Percentiles rank a stretch among this genome's conserved stretches.
Conservation (phyloP, 1,140 invertebrate genomes). For the Coelopa frigida region DNA sequence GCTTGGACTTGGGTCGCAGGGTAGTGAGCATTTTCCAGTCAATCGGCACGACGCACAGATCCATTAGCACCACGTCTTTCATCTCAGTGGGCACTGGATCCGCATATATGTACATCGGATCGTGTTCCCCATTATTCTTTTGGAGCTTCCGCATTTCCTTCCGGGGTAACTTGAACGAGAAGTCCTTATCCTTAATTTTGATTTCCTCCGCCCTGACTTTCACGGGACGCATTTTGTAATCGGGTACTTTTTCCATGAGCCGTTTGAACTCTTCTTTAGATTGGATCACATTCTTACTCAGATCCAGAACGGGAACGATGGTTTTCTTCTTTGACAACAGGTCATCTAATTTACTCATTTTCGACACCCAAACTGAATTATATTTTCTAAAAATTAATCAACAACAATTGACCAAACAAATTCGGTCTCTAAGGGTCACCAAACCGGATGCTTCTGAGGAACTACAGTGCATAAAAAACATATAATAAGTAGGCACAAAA, state of each 20-base stretch:
- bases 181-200: constrained; percentile 57
- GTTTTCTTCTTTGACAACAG: constrained; percentile 73
- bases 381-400: no score
- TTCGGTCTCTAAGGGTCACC: background rate
- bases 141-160: constrained; percentile 37
- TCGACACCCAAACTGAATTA: no score
- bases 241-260: constrained; percentile 76
- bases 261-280: constrained; percentile 74
- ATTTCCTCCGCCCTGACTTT: constrained; percentile 64
- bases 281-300: constrained; percentile 69
- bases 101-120: constrained; percentile 50
- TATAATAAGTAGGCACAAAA: no score
- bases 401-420: no score
- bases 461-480: no score
- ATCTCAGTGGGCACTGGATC: constrained; percentile 79
- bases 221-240: constrained; percentile 82
- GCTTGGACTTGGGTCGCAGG: constrained; percentile 67
- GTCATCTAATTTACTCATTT: constrained; percentile 69
- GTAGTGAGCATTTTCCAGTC: constrained; percentile 90
- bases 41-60: constrained; percentile 77
- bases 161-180: constrained; percentile 48
- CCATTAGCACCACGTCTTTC: constrained; percentile 59
- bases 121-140: constrained; percentile 32
- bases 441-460: background rate
- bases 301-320: constrained; percentile 70